Base-by-base conservation (phyloP, 2,888 invertebrate species). In the Tetragonisca angustula region DNA sequence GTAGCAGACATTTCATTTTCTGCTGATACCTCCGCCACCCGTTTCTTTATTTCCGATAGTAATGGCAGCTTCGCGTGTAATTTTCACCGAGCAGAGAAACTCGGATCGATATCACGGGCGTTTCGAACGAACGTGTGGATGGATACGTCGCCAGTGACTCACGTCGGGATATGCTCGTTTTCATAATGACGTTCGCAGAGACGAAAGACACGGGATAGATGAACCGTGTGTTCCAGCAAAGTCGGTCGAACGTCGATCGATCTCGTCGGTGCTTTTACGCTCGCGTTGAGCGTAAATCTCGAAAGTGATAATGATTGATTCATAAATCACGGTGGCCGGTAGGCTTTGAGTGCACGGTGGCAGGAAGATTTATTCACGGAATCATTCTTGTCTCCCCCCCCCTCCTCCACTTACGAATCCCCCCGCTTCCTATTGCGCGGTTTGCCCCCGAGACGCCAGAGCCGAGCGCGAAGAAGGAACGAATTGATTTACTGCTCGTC, bases 251-350 rank as follows among this genome's bases (percentile, higher is more conserved):
- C 36, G 67, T 64, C 71, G 19, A 72, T 19, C 59, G 36, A 54
- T 62, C 13, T 56, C 43, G 54, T 62, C 75, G 27, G 17, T 19
- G 68, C 68, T 73, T 69, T 81, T 71, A 76, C 74, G 49, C 69
- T 15, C 50, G 52, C 24, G 36, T 27, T 36, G 3, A 56, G n/a
- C 80, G 72, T 36, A 80, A 70, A 80, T 71, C 65, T 32, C 49
- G 61, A 68, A 81, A 85, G 85, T 75, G 85, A 85, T 85, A 85
- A 85, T 68, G 80, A 85, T 84, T 74, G 85, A 85, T 84, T 81
- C 84, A 75, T 85, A 85, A 85, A 85, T 84, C 85, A 85, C 77
- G 62, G n/a, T 21, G 73, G 13, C 71, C 71, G 70, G 76, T 52
- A 56, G 54, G 56, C 50, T 70, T 61, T 36, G 68, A 80, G 76